Conservation (phyloP, 2,113 vertebrate genomes). For the Alethe diademata region DNA sequence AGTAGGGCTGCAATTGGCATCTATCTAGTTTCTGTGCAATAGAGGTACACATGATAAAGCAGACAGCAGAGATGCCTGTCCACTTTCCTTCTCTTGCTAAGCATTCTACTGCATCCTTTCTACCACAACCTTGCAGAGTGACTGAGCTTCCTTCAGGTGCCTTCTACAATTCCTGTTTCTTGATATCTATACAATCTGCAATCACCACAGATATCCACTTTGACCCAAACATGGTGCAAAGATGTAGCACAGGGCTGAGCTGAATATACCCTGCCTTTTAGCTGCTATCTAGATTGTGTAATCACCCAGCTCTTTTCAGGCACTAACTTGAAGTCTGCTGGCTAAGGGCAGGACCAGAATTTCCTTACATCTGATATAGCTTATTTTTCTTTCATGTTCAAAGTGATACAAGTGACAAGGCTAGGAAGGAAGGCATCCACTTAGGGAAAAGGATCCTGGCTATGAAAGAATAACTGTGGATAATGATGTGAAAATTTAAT, state of each 20-base stretch:
- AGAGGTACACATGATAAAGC: background rate
- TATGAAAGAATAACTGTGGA: background rate
- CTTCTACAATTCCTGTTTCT: background rate
- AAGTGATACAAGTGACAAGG: background rate
- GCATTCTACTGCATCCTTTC: background rate
- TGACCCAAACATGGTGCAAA: background rate
- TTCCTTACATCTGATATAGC: background rate
- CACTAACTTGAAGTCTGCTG: background rate
- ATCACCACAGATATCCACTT: background rate
- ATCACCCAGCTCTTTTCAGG: background rate
- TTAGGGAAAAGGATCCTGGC: background rate
- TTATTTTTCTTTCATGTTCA: background rate
- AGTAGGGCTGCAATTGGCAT: background rate
- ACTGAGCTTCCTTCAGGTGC: background rate
- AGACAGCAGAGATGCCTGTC: background rate
- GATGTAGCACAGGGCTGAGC: background rate
- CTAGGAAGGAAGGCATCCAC: background rate
- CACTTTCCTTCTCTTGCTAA: background rate
- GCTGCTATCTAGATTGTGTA: background rate
- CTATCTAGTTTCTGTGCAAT: background rate
- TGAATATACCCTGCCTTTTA: background rate
- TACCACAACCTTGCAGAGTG: background rate
- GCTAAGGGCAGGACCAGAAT: background rate
- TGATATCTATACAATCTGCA: background rate
- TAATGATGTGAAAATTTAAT: background rate